These are phyloP conservation scores for Neoscelio sp. DNA, from an alignment of 2,888 invertebrate genomes.

Conservation along the genomic window DNA sequence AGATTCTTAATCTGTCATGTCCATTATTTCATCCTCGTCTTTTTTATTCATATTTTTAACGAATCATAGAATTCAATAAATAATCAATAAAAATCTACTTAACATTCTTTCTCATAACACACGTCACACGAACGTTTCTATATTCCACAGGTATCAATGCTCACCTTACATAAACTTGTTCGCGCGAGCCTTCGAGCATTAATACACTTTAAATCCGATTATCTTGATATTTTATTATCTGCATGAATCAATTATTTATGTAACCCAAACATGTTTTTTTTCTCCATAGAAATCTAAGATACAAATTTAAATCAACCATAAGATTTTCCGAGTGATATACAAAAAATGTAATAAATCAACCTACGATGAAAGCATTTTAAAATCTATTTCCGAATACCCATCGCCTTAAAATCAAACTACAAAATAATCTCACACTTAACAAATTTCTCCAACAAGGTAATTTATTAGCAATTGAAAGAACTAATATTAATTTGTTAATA, in stretches of 20 bases:
- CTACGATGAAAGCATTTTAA: neutral
- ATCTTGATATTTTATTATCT: slow-evolving; percentile 44
- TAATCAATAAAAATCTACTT: too few relatives aligned
- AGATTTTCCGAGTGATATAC: slow-evolving; percentile 11
- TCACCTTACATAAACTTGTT: slow-evolving; percentile 44
- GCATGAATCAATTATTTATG: slow-evolving; percentile 40
- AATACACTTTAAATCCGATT: slow-evolving; percentile 54
- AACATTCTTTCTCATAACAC: slow-evolving; percentile 10
- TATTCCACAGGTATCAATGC: slow-evolving; percentile 28
- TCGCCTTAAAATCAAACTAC: slow-evolving; percentile 9
- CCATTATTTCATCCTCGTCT: too few relatives aligned
- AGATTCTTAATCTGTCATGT: too few relatives aligned
- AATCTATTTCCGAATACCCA: slow-evolving; percentile 1
- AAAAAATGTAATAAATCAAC: slow-evolving; percentile 18
- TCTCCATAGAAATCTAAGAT: neutral
- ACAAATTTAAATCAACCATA: neutral
- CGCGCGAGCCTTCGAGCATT: slow-evolving; percentile 24
- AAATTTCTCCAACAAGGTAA: slow-evolving; percentile 13
- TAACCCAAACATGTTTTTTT: slow-evolving; percentile 5
- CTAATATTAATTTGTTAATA: too few relatives aligned
- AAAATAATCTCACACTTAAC: neutral
- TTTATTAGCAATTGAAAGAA: neutral
- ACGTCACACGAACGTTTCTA: slow-evolving; percentile 13
- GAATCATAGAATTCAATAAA: too few relatives aligned
- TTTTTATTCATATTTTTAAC: too few relatives aligned